These are phyloP conservation scores for Pteruthius melanotis DNA, from an alignment of 2,113 vertebrate species.

Conservation along the genomic window DNA sequence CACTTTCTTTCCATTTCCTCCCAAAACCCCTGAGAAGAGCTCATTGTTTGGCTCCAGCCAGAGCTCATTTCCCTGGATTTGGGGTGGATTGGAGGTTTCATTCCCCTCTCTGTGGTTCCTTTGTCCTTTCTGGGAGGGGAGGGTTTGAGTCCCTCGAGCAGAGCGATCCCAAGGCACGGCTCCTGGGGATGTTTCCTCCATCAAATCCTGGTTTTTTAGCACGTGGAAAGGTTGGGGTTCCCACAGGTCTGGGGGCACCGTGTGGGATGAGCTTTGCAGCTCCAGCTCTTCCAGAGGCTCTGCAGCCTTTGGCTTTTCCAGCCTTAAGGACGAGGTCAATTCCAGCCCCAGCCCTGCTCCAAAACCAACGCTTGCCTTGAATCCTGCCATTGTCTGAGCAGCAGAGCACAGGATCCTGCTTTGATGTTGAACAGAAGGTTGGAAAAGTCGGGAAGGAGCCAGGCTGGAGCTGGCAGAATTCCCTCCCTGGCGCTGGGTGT, in stretches of 20 bases:
- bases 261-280: background rate
- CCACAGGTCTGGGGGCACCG: background rate
- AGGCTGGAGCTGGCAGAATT: background rate
- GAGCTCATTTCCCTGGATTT: slow-evolving; percentile 26
- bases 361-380: slow-evolving; percentile 53
- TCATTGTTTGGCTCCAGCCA: background rate
- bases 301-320: slow-evolving; percentile 17
- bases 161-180: background rate
- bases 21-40: background rate
- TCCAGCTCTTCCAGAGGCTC: background rate
- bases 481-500: background rate
- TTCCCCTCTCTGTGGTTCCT: background rate
- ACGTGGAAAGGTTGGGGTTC: background rate
- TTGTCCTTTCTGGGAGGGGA: slow-evolving; percentile 11
- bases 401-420: background rate
- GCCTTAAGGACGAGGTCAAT: background rate
- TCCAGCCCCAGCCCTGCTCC: background rate
- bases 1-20: background rate
- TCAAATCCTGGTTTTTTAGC: background rate
- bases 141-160: background rate
- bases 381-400: slow-evolving; percentile 45
- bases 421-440: background rate
- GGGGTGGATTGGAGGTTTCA: slow-evolving; percentile 3
- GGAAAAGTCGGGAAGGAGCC: background rate
- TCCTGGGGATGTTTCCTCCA: background rate